Conservation (phyloP, 2,888 invertebrate species). For the Blera fallax region DNA sequence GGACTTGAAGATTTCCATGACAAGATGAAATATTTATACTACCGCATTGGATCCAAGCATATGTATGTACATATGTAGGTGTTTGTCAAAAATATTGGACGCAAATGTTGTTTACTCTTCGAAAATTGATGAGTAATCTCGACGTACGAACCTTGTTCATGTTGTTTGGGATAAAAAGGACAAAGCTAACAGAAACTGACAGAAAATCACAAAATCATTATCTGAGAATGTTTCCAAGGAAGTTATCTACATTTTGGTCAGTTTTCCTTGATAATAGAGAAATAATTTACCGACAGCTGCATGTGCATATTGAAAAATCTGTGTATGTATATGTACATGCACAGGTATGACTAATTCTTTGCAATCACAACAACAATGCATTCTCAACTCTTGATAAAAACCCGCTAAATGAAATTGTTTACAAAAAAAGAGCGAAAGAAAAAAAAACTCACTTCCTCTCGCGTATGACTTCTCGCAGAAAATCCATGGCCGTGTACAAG, state of each 20-base stretch:
- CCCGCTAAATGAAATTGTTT: too few relatives aligned
- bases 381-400: background rate
- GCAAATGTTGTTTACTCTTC: too few relatives aligned
- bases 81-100: too few relatives aligned
- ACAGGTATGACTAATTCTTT: constrained; percentile 1
- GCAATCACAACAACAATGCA: background rate
- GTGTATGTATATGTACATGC: background rate
- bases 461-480: constrained; percentile 79
- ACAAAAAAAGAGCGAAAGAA: background rate
- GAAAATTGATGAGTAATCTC: background rate
- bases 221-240: background rate
- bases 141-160: background rate
- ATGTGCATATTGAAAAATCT: background rate
- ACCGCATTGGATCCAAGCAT: too few relatives aligned
- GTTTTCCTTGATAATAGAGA: background rate
- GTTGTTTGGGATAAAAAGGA: background rate
- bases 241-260: background rate
- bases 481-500: constrained; percentile 80
- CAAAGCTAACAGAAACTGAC: background rate
- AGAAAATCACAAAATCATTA: background rate
- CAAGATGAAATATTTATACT: too few relatives aligned
- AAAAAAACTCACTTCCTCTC: constrained; percentile 79
- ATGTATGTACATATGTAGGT: too few relatives aligned
- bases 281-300: background rate
- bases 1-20: too few relatives aligned